Conservation (phyloP, 2,113 vertebrate species). For the Halichoeres trimaculatus region DNA sequence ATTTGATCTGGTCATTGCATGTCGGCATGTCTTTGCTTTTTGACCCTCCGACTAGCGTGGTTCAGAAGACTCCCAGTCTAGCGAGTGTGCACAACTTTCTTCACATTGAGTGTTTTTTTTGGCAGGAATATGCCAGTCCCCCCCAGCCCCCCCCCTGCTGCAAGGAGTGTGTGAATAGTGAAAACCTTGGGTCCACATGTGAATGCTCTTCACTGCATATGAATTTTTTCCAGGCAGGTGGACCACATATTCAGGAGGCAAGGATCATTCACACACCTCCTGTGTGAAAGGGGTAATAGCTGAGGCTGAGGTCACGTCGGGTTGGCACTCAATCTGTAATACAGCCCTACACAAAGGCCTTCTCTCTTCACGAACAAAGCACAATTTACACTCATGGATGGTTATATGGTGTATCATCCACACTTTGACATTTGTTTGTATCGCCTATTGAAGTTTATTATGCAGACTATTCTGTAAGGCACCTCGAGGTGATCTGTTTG, state of each 20-base stretch:
- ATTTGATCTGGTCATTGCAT: constrained; percentile 6
- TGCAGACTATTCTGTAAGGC: neutral
- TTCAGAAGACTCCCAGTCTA: neutral
- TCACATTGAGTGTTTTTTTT: neutral
- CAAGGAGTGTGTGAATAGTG: constrained; percentile 3
- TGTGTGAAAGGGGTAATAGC: constrained; percentile 41
- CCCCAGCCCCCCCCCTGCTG: too few species aligned
- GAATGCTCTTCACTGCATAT: constrained; percentile 1
- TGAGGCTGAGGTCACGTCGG: constrained; percentile 64
- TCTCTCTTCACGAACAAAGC: constrained; percentile 59
- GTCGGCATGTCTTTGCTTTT: neutral
- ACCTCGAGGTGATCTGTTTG: neutral
- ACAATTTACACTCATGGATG: constrained; percentile 39
- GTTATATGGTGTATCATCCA: constrained; percentile 1
- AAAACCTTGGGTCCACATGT: neutral
- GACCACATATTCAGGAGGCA: neutral
- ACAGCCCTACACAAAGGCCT: constrained; percentile 53
- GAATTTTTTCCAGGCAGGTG: constrained; percentile 16
- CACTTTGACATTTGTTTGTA: neutral
- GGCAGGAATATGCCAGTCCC: neutral
- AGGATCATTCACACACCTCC: constrained; percentile 18
- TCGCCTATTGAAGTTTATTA: constrained; percentile 1
- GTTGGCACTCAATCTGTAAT: constrained; percentile 37
- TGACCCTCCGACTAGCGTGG: constrained; percentile 1
- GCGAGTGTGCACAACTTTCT: constrained; percentile 9